Evolutionary conservation across 2,888 invertebrate genomes (phyloP).

Genomic region (Aspidiotus rigidus): DNA sequence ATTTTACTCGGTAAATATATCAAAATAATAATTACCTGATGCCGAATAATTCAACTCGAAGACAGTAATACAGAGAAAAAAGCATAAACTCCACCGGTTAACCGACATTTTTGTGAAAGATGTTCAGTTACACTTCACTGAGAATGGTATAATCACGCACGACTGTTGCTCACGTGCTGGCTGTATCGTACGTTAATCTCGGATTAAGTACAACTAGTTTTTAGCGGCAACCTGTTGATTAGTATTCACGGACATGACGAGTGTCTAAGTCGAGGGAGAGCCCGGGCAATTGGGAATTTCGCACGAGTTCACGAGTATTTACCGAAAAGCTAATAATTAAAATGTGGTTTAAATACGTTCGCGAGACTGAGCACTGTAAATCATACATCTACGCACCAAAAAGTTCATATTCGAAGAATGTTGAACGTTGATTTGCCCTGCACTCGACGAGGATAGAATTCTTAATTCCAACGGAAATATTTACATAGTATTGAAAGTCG

Average conservation of each 20-base stretch:
- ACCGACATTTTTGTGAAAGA: not conserved
- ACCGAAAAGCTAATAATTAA: no score
- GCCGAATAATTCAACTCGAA: not conserved
- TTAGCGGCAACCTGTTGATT: not conserved
- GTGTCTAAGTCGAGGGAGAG: not conserved
- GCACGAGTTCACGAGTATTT: not conserved
- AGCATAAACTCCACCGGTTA: not conserved
- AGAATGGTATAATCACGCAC: no score
- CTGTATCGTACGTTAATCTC: not conserved
- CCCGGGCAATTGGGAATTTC: not conserved
- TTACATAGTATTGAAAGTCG: no score
- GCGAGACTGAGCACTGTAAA: no score
- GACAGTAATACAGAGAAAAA: not conserved
- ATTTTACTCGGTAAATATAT: not conserved
- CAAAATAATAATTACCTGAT: not conserved
- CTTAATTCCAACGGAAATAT: no score
- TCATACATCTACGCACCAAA: no score
- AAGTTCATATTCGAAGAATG: no score
- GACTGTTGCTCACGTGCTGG: no score
- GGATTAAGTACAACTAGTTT: not conserved
- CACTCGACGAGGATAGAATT: no score
- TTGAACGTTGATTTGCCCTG: no score
- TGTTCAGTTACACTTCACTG: no score
- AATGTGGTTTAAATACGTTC: no score
- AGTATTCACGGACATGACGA: slow-evolving; percentile 1